phyloP scores from a whole-genome alignment of 2,797 vertebrate species.

The Crenuchus spilurus region DNA sequence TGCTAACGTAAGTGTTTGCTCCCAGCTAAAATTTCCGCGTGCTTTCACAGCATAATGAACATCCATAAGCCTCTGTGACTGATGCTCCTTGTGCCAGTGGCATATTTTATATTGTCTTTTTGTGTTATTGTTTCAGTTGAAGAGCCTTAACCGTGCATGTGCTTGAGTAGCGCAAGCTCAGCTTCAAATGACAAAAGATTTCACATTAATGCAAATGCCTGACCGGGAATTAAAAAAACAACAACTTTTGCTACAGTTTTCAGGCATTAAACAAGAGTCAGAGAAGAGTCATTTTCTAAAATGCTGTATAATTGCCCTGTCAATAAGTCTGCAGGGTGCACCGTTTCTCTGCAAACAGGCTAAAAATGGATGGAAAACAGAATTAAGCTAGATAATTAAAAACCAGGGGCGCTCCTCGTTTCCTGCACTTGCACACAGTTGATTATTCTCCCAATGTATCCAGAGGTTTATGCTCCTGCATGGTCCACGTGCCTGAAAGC shows the following conservation, averaged over 20 bases:
- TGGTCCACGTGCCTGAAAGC: slow-evolving; percentile 20
- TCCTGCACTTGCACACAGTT: slow-evolving; percentile 42
- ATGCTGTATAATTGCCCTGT: slow-evolving; percentile 58
- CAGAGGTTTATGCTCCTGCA: slow-evolving; percentile 23
- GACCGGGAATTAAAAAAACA: slow-evolving; percentile 63
- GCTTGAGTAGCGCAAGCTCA: neutral
- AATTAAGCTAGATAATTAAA: slow-evolving; percentile 59
- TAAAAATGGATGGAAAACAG: slow-evolving; percentile 51
- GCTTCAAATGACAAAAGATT: slow-evolving; percentile 72
- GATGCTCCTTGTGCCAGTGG: slow-evolving; percentile 4
- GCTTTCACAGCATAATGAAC: slow-evolving; percentile 5
- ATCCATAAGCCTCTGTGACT: slow-evolving; percentile 18
- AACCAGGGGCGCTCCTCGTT: slow-evolving; percentile 51
- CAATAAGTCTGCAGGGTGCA: slow-evolving; percentile 61
- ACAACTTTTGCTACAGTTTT: slow-evolving; percentile 65
- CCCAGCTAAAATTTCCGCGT: slow-evolving; percentile 17
- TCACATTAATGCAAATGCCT: slow-evolving; percentile 70
- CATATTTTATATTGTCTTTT: slow-evolving; percentile 36
- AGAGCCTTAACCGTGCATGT: slow-evolving; percentile 17
- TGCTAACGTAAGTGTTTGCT: slow-evolving; percentile 12
- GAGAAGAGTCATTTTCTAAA: slow-evolving; percentile 62
- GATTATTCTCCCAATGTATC: slow-evolving; percentile 43
- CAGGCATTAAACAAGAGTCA: slow-evolving; percentile 64
- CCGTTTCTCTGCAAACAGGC: slow-evolving; percentile 25
- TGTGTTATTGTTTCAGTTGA: slow-evolving; percentile 7